Evolutionary conservation across 2,888 invertebrate genomes (phyloP), one percentile per base, ranked within the genome.

Genomic region (Zygothrica quintamaculata): DNA sequence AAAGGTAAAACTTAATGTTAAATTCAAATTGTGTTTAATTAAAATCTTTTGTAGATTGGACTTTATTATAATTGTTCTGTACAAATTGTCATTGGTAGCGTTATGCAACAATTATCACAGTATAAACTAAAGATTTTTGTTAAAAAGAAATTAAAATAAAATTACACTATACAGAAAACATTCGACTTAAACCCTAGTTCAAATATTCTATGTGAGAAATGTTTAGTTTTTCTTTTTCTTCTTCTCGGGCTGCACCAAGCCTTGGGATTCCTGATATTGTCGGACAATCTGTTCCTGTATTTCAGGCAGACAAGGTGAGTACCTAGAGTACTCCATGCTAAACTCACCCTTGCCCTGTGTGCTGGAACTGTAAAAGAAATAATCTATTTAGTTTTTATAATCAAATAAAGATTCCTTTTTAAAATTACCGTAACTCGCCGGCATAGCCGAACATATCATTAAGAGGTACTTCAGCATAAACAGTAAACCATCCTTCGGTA

Each of bases 331-430:
- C 89, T 99, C 99, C 99, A 99, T 99, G 8, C 96, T 95, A 91
- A 96, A 99, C 91, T 99, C 99, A 3, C 99, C 99, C 91, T 99
- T 99, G 16, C 99, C 99, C 92, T 99, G 98, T 0, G 99, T 99
- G 82, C 94, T 92, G 0, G 98, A 97, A 70, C 98, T 94, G 18
- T 7, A 43, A 37, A 2, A 1, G n/a, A 31, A 39, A 11, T 8
- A 0, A n/a, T 1, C 5, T 0, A 47, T 18, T 15, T 7, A 5
- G 47, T 3, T 5, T 16, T 5, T 11, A 6, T 4, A 1, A 25
- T 25, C 11, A 9, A n/a, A 26, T 5, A 18, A 9, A 2, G 9
- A 39, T 31, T 11, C 29, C 29, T 8, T 5, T 1, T 6, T 2
- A 1, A 8, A 39, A 61, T 78, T n/a, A 93, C 91, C 98, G 93